phyloP scores from a whole-genome alignment of 2,888 invertebrate species.

The Monochamus alternatus region DNA sequence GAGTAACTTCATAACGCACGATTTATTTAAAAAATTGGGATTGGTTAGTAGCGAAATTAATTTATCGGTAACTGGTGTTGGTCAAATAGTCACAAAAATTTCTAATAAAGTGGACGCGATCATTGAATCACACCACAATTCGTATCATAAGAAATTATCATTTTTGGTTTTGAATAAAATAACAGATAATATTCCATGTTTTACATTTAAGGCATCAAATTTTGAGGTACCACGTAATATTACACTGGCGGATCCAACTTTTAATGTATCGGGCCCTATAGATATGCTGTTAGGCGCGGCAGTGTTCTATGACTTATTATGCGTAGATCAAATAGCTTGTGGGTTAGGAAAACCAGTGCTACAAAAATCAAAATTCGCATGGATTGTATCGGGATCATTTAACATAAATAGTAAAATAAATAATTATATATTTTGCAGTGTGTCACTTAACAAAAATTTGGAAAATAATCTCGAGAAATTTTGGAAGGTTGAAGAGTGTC shows the following conservation, averaged over 20 bases:
- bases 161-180: constrained; percentile 30
- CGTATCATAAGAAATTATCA: not conserved
- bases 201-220: not conserved
- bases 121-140: constrained; percentile 1
- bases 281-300: constrained; percentile 24
- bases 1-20: constrained; percentile 7
- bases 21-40: constrained; percentile 7
- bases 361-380: constrained; percentile 35
- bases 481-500: not conserved
- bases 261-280: constrained; percentile 11
- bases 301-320: constrained; percentile 25
- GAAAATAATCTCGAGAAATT: not conserved
- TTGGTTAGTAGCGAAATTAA: not conserved
- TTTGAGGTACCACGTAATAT: constrained; percentile 33
- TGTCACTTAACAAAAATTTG: not conserved
- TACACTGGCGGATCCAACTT: constrained; percentile 28
- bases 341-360: constrained; percentile 13
- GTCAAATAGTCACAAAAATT: not conserved
- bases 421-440: not conserved
- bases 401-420: not conserved
- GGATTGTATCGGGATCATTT: constrained; percentile 10
- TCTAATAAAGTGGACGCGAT: not conserved
- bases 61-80: constrained; percentile 8
- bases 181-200: constrained; percentile 15
- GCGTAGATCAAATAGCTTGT: constrained; percentile 4